phyloP scores from a whole-genome alignment of 2,888 invertebrate species.

The Nudaria mundana region DNA sequence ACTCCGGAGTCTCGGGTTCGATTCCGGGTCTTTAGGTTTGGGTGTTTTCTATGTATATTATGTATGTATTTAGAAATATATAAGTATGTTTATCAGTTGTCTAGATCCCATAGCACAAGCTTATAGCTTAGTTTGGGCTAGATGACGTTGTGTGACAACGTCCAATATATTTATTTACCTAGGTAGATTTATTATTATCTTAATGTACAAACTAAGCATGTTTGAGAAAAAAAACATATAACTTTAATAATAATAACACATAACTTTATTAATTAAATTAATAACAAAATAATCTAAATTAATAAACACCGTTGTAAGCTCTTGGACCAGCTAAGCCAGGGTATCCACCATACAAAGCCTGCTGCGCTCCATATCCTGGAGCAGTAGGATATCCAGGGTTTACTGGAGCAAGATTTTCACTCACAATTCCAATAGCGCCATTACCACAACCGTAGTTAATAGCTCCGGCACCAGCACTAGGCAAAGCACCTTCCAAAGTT shows the following conservation, averaged over 20 bases:
- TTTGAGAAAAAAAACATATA: conserved; percentile 1
- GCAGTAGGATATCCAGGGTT: conserved; percentile 9
- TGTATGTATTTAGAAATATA: no score
- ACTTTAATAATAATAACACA: conserved; percentile 1
- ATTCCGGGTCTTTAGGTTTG: no score
- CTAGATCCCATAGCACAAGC: no score
- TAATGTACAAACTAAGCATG: neutral
- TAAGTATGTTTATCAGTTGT: no score
- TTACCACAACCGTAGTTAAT: conserved; percentile 47
- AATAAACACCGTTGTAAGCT: conserved; percentile 13
- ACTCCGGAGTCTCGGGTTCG: no score
- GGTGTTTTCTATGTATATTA: no score
- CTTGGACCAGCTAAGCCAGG: conserved; percentile 9
- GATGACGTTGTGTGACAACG: no score
- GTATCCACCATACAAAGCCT: conserved; percentile 8
- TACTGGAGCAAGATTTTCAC: conserved; percentile 22
- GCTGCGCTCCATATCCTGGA: conserved; percentile 4
- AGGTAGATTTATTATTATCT: neutral
- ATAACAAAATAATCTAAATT: neutral
- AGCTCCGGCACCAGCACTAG: conserved; percentile 39
- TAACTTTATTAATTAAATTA: conserved; percentile 13
- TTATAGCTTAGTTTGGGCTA: no score
- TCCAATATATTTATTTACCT: no score
- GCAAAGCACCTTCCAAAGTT: conserved; percentile 34
- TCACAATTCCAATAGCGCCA: conserved; percentile 42